phyloP scores from a whole-genome alignment of 2,888 invertebrate genomes.

The Rhagonycha lutea region DNA sequence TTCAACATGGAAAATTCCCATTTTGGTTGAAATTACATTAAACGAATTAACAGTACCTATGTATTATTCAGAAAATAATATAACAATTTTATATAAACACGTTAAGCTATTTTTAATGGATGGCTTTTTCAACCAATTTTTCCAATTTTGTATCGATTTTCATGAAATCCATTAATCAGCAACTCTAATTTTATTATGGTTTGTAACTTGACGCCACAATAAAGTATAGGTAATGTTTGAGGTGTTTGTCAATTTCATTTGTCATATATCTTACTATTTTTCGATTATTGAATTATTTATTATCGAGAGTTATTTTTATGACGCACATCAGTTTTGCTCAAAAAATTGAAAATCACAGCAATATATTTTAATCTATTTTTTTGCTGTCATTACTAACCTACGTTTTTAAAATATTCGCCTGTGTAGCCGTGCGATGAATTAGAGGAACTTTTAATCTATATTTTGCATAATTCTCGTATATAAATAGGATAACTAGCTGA shows the following conservation, averaged over 20 bases:
- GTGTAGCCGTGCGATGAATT: not conserved
- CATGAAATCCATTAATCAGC: constrained; percentile 1
- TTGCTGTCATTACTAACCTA: not conserved
- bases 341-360: too few relatives aligned
- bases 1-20: not conserved
- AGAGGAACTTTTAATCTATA: not conserved
- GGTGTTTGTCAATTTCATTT: constrained; percentile 1
- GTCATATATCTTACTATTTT: not conserved
- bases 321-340: not conserved
- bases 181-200: not conserved
- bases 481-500: not conserved
- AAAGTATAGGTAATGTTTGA: not conserved
- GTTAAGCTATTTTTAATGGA: not conserved
- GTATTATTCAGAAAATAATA: not conserved
- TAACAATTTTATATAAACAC: not conserved
- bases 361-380: not conserved
- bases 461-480: not conserved
- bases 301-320: not conserved
- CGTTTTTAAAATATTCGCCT: not conserved
- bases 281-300: not conserved
- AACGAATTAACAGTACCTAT: not conserved
- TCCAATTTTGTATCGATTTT: not conserved
- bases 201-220: not conserved
- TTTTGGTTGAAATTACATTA: not conserved
- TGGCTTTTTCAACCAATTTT: not conserved